Evolutionary conservation across 1,140 invertebrate genomes (phyloP).

Genomic region (Gonioctena quinquepunctata): DNA sequence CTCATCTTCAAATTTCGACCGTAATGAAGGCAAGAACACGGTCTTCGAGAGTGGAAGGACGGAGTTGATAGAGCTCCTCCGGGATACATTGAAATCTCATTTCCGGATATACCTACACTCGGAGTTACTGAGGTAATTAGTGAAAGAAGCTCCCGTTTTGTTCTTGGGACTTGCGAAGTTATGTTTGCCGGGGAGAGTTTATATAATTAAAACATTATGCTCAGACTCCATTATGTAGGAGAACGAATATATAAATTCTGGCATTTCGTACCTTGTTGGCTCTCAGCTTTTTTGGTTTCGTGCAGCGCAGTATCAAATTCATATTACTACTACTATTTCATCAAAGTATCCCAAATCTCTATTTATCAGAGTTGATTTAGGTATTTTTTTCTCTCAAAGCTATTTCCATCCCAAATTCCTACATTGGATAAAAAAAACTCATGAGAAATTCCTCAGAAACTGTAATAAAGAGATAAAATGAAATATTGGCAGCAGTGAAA

Average conservation of each 20-base stretch:
- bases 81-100: constrained; percentile 55
- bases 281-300: too few species aligned
- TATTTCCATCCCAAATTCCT: too few species aligned
- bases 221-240: not conserved
- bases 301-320: too few species aligned
- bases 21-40: constrained; percentile 19
- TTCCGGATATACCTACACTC: constrained; percentile 43
- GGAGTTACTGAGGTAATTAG: constrained; percentile 45
- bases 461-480: too few species aligned
- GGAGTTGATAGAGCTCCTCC: constrained; percentile 39
- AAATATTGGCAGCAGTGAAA: too few species aligned
- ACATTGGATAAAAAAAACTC: too few species aligned
- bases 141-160: constrained; percentile 41
- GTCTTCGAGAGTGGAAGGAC: not conserved
- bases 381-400: too few species aligned
- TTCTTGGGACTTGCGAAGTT: constrained; percentile 30
- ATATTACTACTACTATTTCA: too few species aligned
- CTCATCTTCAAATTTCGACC: constrained; percentile 21
- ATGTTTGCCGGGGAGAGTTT: constrained; percentile 14
- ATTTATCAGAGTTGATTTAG: too few species aligned
- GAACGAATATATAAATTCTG: not conserved
- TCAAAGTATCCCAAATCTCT: too few species aligned
- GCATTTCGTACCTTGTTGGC: too few species aligned
- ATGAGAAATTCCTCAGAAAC: too few species aligned
- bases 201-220: constrained; percentile 32